Base-by-base conservation (phyloP, 2,888 invertebrate species). In the Cremastobaeus sp. region DNA sequence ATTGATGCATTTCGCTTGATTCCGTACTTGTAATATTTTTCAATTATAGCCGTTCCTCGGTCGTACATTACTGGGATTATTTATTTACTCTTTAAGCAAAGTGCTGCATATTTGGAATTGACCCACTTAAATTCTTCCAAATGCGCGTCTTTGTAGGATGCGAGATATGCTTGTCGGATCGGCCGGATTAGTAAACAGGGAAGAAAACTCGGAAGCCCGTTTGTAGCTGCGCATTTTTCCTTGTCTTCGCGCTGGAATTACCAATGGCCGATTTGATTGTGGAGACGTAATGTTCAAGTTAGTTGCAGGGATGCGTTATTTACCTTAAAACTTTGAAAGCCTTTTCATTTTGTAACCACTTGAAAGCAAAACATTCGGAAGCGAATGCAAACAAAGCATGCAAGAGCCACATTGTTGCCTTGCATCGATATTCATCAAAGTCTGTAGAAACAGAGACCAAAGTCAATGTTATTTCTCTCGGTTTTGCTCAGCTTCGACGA, bases 391-490 rank as follows among this genome's bases (percentile, higher is more conserved):
- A 72, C 71, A 71, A 71, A 71, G 71, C 57, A 50, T 28, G 62
- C 64, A 65, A 71, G 57, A 64, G 45, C 47, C 52, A 65, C 71
- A 52, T 54, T 72, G 65, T 72, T 72, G 52, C 65, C 65, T 43
- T 45, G 64, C 52, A 65, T 72, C 65, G 72, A 59, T 64, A 72
- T 75, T 75, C 66, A 75, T 75, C 68, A 71, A 70, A 48, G 75
- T 75, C 75, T 68, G 62, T 52, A 43, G 64, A 64, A 64, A 75
- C 71, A 52, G 47, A 52, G 70, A 50, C 71, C 64, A 64, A 62
- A 75, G 60, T 68, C 62, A 68, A 71, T 75, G 71, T 66, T 75
- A 71, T 75, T 75, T 75, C 72, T 73, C 72, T 66, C 59, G 72
- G 32, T 62, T 73, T 66, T 54, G 47, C 62, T 41, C 60, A 25